Evolutionary conservation across 2,113 vertebrate species (phyloP).

Genomic region (Notarius lentiginosus): DNA sequence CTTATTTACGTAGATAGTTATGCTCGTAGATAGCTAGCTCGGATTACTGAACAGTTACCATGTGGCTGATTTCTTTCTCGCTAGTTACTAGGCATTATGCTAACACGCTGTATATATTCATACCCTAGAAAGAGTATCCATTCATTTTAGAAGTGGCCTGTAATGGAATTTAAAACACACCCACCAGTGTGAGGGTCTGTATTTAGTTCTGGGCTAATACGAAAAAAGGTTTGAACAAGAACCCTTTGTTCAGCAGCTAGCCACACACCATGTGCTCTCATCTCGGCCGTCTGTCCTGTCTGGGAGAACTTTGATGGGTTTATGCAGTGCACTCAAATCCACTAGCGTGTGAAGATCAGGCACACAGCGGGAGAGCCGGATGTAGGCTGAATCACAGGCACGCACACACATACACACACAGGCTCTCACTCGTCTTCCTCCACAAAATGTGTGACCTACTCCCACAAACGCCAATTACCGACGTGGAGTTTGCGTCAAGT

Average conservation of each 20-base stretch:
- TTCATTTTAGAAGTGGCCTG: neutral
- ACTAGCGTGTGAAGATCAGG: constrained; percentile 13
- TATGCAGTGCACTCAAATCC: constrained; percentile 8
- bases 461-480: constrained; percentile 7
- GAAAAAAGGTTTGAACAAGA: neutral
- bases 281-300: neutral
- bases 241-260: neutral
- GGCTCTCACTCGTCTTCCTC: constrained; percentile 22
- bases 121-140: neutral
- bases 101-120: neutral
- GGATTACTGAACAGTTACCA: neutral
- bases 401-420: constrained; percentile 34
- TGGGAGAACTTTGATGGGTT: constrained; percentile 19
- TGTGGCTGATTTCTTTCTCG: neutral
- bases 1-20: neutral
- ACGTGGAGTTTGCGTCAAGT: constrained; percentile 14
- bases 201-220: too few species aligned
- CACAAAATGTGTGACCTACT: constrained; percentile 18
- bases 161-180: neutral
- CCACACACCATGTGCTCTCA: neutral
- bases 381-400: constrained; percentile 46
- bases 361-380: constrained; percentile 21
- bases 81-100: neutral
- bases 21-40: neutral
- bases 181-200: neutral